Evolutionary conservation across 2,888 invertebrate species (phyloP), one percentile per base, ranked within the genome.

Genomic region (Andrena bucephala): DNA sequence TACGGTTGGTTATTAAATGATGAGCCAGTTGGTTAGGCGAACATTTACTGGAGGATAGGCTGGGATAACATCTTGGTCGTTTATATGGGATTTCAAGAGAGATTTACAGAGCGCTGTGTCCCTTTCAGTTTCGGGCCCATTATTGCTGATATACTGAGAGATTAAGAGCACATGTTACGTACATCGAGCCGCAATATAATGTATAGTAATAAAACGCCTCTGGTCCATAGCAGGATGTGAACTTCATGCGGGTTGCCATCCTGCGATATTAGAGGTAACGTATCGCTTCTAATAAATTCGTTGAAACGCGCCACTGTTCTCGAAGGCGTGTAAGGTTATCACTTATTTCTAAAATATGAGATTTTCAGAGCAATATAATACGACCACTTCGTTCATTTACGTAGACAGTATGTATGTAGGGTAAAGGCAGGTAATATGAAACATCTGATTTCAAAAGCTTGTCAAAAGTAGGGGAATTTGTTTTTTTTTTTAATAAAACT

Each of bases 161-260:
- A 93, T 93, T 92, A 93, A 91, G 87, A 90, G 91, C 93, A 93
- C 92, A 90, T 93, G 93, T 92, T 93, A 93, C 93, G 84, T 89
- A 85, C 84, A 80, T 84, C 85, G 87, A 87, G 84, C 83, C 85
- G 76, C 85, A 85, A 86, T 85, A 84, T 87, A 90, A 85, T 84
- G 84, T 78, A 83, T 79, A 81, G 81, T 87, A 87, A 81, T 86
- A 86, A 89, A 85, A 66, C 81, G 71, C 83, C 73, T 80, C 79
- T 75, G 76, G 81, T 77, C 83, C 77, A 78, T 82, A 76, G 78
- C 79, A 73, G 60, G 60, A 81, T 31, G 73, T 78, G 74, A 84
- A 86, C 82, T 72, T 72, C 81, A 81, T 87, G 85, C 84, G 82
- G 87, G 88, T 90, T 90, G 87, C 89, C 87, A 87, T 86, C 84